Percentiles rank a stretch among this genome's conserved stretches.
Evolutionary conservation across 2,888 invertebrate species (phyloP).

Genomic region (Mythimna vitellina): DNA sequence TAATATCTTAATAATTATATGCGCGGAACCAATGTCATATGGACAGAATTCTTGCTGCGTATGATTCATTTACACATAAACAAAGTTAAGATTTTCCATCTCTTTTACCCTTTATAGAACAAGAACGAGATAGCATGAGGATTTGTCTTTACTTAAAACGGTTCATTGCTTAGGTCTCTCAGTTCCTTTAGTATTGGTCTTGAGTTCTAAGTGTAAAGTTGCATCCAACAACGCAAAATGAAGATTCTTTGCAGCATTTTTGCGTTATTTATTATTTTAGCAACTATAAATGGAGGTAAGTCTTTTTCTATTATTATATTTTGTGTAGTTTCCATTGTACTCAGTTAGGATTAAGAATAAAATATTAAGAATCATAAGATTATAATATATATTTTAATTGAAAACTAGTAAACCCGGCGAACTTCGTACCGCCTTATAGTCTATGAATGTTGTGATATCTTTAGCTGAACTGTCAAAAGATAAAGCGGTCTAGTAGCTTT

Average conservation of each 20-base stretch:
- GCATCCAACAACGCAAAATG: conserved; percentile 44
- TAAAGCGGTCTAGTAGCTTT: too few relatives aligned
- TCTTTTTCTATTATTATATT: not conserved
- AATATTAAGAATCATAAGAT: not conserved
- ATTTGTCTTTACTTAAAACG: conserved; percentile 36
- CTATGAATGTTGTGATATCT: too few relatives aligned
- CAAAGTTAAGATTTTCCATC: conserved; percentile 31
- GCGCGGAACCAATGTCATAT: conserved; percentile 39
- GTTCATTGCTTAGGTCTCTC: conserved; percentile 33
- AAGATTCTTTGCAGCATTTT: conserved; percentile 34
- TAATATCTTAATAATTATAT: not conserved
- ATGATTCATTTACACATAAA: conserved; percentile 23
- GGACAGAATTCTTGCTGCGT: not conserved
- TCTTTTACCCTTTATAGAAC: conserved; percentile 27
- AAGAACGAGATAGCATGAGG: conserved; percentile 55
- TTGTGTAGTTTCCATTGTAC: not conserved
- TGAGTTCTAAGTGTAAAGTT: conserved; percentile 27
- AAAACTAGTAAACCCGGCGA: not conserved
- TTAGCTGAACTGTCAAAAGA: too few relatives aligned
- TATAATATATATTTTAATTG: not conserved
- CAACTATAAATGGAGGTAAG: conserved; percentile 54
- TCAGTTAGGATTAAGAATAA: not conserved
- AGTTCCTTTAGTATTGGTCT: conserved; percentile 43
- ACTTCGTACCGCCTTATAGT: too few relatives aligned
- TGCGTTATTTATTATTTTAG: conserved; percentile 40